Evolutionary conservation across 2,888 invertebrate genomes (phyloP).

Genomic region (Sylvicola cinctus): DNA sequence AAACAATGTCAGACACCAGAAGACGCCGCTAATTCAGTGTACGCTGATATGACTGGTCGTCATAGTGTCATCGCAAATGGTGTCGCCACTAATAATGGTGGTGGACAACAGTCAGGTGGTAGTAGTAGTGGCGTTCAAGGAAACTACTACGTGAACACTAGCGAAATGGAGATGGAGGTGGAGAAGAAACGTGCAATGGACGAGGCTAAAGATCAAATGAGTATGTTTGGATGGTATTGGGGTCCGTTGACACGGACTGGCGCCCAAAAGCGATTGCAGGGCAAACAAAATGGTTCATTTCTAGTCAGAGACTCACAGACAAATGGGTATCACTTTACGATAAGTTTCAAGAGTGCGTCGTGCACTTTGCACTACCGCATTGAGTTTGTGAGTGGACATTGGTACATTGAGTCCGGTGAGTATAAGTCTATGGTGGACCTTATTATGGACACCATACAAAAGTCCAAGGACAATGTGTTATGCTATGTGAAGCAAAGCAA

Average conservation of each 20-base stretch:
- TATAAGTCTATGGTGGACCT: slow-evolving; percentile 42
- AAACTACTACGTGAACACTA: no score
- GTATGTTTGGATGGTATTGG: slow-evolving; percentile 75
- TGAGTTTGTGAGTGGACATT: slow-evolving; percentile 36
- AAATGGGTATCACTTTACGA: slow-evolving; percentile 43
- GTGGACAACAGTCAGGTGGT: no score
- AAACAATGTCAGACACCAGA: no score
- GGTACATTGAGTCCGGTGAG: slow-evolving; percentile 20
- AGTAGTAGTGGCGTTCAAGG: no score
- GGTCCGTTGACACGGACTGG: slow-evolving; percentile 51
- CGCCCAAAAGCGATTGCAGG: slow-evolving; percentile 44
- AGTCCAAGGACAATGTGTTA: slow-evolving; percentile 46
- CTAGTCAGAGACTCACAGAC: slow-evolving; percentile 60
- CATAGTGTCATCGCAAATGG: no score
- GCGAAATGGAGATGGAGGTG: no score
- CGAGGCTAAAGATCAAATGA: no score
- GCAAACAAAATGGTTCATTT: slow-evolving; percentile 55
- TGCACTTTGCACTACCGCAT: slow-evolving; percentile 53
- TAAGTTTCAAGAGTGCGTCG: slow-evolving; percentile 50
- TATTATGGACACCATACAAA: slow-evolving; percentile 50
- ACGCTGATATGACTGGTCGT: no score
- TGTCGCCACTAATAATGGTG: no score
- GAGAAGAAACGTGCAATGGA: no score
- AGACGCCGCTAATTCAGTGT: no score
- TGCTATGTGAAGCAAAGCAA: slow-evolving; percentile 48